Percentiles rank a stretch among this genome's conserved stretches.
Conservation (phyloP, 2,113 vertebrate genomes). For the Callospermophilus lateralis region DNA sequence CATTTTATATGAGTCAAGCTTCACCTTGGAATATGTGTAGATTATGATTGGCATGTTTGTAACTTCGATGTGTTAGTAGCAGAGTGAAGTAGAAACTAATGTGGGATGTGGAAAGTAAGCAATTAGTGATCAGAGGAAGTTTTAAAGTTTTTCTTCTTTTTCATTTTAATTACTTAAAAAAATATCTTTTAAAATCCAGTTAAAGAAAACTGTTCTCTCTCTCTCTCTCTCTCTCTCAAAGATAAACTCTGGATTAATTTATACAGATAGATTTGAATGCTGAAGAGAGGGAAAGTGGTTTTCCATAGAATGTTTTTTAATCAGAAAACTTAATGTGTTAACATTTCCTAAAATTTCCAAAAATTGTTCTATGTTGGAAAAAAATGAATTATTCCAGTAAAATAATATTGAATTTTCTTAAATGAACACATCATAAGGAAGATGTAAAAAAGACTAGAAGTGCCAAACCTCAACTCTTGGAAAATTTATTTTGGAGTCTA, state of each 20-base stretch:
- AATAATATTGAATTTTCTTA: background rate
- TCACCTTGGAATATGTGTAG: constrained; percentile 9
- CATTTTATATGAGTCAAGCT: constrained; percentile 25
- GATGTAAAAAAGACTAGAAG: background rate
- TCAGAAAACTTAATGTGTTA: constrained; percentile 13
- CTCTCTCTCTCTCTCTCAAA: background rate
- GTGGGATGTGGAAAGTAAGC: constrained; percentile 6
- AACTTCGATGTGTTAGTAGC: background rate
- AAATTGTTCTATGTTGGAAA: constrained; percentile 6
- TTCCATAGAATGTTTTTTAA: constrained; percentile 7
- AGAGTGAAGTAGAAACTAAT: background rate
- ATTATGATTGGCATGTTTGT: background rate
- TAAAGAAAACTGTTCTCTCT: constrained; percentile 29
- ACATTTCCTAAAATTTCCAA: constrained; percentile 12
- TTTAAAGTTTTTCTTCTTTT: constrained; percentile 18
- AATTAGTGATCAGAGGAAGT: background rate
- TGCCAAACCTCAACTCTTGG: background rate
- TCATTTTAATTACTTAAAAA: constrained; percentile 44
- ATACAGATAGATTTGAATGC: background rate
- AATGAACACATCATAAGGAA: background rate
- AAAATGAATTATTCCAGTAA: background rate
- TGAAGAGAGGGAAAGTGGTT: background rate
- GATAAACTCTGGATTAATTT: constrained; percentile 33
- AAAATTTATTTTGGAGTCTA: constrained; percentile 16
- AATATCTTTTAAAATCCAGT: background rate